Evolutionary conservation across 2,888 invertebrate genomes (phyloP).

Genomic region (Nebria salina): DNA sequence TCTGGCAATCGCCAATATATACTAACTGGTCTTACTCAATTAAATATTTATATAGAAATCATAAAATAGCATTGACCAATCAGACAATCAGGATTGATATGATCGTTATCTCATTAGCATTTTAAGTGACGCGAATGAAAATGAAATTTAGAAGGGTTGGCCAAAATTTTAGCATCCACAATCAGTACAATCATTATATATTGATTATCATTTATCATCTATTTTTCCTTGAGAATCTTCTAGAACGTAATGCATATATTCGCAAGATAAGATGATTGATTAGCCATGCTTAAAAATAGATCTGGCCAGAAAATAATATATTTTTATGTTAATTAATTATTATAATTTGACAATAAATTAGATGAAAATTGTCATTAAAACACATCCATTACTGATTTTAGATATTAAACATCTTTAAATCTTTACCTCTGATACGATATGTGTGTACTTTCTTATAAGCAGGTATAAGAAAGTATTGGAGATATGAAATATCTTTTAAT

Average conservation of each 20-base stretch:
- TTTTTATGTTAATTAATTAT: too few species aligned
- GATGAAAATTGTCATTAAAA: too few species aligned
- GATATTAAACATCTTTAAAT: too few species aligned
- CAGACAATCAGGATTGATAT: not conserved
- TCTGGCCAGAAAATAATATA: constrained; percentile 11
- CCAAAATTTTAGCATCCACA: not conserved
- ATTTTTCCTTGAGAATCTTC: not conserved
- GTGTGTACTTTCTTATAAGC: too few species aligned
- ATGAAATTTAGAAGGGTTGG: not conserved
- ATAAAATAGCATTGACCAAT: not conserved
- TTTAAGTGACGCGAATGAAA: not conserved
- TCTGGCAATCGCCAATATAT: not conserved
- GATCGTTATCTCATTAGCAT: not conserved
- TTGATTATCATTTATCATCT: not conserved
- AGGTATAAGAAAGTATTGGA: too few species aligned
- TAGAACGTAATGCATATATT: not conserved
- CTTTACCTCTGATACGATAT: too few species aligned
- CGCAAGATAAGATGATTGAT: not conserved
- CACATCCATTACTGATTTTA: too few species aligned
- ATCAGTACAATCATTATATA: not conserved
- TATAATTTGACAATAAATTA: too few species aligned
- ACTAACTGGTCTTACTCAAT: not conserved
- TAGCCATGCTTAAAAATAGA: constrained; percentile 19
- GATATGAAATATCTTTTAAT: too few species aligned
- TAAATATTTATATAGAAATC: not conserved